A percentile compares a stretch with the other conserved stretches of the same genome.
These are phyloP conservation scores for Pempheris klunzingeri DNA, from an alignment of 2,797 vertebrate species.

Conservation along the genomic window DNA sequence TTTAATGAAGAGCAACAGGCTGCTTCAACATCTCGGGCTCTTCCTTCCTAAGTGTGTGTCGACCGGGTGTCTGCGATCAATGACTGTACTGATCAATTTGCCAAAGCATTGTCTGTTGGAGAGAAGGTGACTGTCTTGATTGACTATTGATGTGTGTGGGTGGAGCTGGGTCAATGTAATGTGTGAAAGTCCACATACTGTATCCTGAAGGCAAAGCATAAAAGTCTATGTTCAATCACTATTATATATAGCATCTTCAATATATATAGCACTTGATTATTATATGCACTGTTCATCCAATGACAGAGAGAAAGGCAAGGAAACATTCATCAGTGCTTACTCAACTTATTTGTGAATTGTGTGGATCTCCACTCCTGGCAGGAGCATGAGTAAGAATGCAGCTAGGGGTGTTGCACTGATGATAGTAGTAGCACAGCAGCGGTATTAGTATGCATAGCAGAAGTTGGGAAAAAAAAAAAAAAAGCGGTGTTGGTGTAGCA, in stretches of 20 bases:
- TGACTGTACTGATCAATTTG: neutral
- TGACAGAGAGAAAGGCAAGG: neutral
- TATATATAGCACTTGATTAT: no score
- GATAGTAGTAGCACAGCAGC: neutral
- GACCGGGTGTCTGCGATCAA: conserved; percentile 1
- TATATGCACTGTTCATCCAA: no score
- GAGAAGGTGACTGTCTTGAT: neutral
- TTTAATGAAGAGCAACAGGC: neutral
- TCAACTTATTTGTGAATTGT: neutral
- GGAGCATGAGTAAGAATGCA: conserved; percentile 2
- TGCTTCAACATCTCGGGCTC: neutral
- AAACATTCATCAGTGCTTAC: no score
- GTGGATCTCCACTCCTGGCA: neutral
- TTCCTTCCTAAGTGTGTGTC: neutral
- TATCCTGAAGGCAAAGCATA: no score
- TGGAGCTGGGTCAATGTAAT: neutral
- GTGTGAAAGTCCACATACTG: neutral
- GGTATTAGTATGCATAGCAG: conserved; percentile 42
- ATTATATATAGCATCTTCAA: no score
- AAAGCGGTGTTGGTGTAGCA: conserved; percentile 29
- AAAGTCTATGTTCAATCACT: neutral
- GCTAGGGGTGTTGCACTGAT: conserved; percentile 12
- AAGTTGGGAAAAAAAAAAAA: conserved; percentile 26
- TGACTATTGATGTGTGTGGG: no score
- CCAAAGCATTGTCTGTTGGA: neutral